Evolutionary conservation across 2,113 vertebrate species (phyloP).

Genomic region (Colius striatus): DNA sequence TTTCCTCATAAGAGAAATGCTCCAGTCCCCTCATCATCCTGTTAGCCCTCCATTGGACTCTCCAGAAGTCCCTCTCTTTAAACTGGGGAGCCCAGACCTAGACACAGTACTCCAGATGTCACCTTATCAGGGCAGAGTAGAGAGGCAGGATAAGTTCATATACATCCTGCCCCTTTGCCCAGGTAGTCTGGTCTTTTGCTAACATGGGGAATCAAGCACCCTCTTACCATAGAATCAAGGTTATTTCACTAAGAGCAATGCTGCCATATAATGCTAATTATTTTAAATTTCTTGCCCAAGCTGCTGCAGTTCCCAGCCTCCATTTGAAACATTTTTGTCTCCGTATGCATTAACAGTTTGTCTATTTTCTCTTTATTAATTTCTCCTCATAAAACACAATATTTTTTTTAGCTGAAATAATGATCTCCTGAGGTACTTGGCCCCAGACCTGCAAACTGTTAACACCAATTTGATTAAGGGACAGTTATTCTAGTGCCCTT

Average conservation of each 20-base stretch:
- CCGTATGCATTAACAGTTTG: not conserved
- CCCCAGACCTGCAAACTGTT: not conserved
- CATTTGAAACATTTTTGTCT: not conserved
- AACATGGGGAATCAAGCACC: not conserved
- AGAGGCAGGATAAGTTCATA: not conserved
- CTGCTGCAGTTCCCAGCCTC: not conserved
- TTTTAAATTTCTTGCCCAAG: not conserved
- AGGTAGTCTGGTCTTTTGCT: not conserved
- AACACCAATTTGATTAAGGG: conserved; percentile 1
- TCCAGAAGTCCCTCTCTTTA: no score
- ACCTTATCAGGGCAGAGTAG: no score
- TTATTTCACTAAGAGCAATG: not conserved
- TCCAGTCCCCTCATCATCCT: no score
- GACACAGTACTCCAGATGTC: no score
- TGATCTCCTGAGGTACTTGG: not conserved
- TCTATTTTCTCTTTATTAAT: not conserved
- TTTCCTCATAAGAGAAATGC: no score
- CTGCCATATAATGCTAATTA: not conserved
- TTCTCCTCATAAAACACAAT: not conserved
- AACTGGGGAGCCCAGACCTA: no score
- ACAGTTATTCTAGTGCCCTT: not conserved
- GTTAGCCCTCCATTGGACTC: no score
- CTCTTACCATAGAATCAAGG: not conserved
- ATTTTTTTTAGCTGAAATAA: conserved; percentile 10
- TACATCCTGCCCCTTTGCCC: not conserved